Base-by-base conservation (phyloP, 2,113 vertebrate genomes). In the Malurus elegans region DNA sequence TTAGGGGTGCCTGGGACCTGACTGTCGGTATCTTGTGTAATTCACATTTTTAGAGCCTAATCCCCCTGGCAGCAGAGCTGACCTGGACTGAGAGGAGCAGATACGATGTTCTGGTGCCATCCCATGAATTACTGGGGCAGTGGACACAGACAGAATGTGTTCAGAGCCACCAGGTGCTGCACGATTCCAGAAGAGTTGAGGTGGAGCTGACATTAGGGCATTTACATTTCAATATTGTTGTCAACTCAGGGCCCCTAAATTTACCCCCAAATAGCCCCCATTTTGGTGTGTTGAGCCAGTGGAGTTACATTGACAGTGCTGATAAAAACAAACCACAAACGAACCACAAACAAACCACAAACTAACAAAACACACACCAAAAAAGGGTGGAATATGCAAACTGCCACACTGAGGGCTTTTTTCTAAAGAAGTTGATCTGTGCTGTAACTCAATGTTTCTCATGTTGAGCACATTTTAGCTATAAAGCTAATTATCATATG, bases 401-500 rank as follows among this genome's bases (percentile, higher is more conserved):
- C 48, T 85, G 60, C 93, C 67, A 32, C 56, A 34, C 40, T 74
- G 54, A 40, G 19, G 4, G 3, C 0, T 48, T 40, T 92, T 90
- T 95, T 70, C 1, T 67, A 79, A 51, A 91, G 45, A 94, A 74
- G 70, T 21, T 81, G 26, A 47, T 95, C 48, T 75, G 42, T 94
- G 94, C 56, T 81, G 9, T 80, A 86, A 65, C 74, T 97, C 87
- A 14, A 15, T 11, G 81, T 96, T 97, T 97, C 94, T 97, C 91
- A 57, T 74, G 84, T 96, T 97, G 94, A 96, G 95, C 90, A 91
- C 96, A 95, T 97, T 97, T 96, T 86, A 93, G 79, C 95, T 88
- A 73, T 97, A 97, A 96, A 97, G 95, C 95, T 97, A 97, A 98
- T 98, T 97, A 97, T 96, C 71, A 25, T 75, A 96, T 96, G 93